Evolutionary conservation across 1,140 invertebrate species (phyloP).

Genomic region (Mya arenaria): DNA sequence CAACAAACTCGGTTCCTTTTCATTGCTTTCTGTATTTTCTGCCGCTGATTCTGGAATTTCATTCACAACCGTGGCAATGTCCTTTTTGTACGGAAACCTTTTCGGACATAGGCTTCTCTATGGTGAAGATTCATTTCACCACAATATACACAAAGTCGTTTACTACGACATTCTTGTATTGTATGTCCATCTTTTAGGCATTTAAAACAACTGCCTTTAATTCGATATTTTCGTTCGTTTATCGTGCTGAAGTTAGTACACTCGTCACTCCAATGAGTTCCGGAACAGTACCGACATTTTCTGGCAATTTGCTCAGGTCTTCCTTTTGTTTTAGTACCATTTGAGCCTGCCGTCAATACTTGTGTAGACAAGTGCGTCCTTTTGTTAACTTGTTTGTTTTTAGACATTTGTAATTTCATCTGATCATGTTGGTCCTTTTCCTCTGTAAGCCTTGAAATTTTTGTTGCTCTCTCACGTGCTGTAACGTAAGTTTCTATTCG

Average conservation of each 20-base stretch:
- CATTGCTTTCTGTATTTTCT: no score
- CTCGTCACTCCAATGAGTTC: constrained; percentile 28
- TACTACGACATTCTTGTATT: background rate
- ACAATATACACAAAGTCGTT: constrained; percentile 14
- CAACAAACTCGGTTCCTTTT: no score
- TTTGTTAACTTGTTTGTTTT: background rate
- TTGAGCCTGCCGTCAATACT: background rate
- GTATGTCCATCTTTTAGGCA: background rate
- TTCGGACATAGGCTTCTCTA: constrained; percentile 30
- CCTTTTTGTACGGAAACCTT: background rate
- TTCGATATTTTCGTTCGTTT: background rate
- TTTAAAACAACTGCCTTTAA: constrained; percentile 20
- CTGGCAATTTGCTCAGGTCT: background rate
- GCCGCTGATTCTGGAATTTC: no score
- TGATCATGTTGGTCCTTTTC: background rate
- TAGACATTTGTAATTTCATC: background rate
- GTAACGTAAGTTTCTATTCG: no score
- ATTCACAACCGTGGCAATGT: no score
- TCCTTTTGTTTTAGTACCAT: background rate
- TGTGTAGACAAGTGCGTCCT: background rate
- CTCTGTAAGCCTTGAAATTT: background rate
- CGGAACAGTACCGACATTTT: constrained; percentile 8
- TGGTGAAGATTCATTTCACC: constrained; percentile 20
- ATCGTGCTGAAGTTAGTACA: constrained; percentile 20
- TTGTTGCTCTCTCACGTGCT: no score